Evolutionary conservation across 2,797 vertebrate genomes (phyloP).

Genomic region (Crenichthys baileyi): DNA sequence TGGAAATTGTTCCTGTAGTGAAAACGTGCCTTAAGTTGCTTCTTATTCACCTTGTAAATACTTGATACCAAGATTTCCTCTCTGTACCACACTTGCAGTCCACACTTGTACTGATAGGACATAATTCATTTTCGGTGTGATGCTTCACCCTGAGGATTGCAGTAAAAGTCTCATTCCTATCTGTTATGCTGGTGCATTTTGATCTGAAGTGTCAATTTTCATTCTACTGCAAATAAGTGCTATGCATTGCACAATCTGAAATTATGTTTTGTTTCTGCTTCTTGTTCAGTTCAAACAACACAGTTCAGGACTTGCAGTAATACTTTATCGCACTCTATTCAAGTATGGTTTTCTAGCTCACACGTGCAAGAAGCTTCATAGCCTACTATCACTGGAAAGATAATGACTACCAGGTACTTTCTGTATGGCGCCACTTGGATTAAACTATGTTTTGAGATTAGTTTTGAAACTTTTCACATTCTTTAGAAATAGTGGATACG

Average conservation of each 20-base stretch:
- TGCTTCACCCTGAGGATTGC: background rate
- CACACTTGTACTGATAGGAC: background rate
- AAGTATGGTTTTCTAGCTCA: conserved; percentile 35
- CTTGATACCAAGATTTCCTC: background rate
- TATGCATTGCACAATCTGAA: background rate
- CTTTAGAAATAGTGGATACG: conserved; percentile 43
- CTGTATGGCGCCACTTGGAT: conserved; percentile 71
- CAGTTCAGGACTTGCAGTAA: background rate
- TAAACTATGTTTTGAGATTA: conserved; percentile 71
- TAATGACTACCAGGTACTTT: conserved; percentile 57
- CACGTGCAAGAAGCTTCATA: conserved; percentile 34
- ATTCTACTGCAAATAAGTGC: background rate
- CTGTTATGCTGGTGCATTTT: background rate
- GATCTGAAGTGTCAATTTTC: background rate
- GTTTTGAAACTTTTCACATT: conserved; percentile 52
- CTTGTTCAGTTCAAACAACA: background rate
- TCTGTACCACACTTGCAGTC: background rate
- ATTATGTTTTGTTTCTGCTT: background rate
- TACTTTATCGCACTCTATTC: background rate
- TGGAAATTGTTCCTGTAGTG: background rate
- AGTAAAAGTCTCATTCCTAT: background rate
- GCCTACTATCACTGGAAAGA: conserved; percentile 40
- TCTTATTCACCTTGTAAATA: background rate
- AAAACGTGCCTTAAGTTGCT: background rate
- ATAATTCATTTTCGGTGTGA: background rate